phyloP scores from a whole-genome alignment of 2,797 vertebrate genomes.

The Sitta carolinensis region DNA sequence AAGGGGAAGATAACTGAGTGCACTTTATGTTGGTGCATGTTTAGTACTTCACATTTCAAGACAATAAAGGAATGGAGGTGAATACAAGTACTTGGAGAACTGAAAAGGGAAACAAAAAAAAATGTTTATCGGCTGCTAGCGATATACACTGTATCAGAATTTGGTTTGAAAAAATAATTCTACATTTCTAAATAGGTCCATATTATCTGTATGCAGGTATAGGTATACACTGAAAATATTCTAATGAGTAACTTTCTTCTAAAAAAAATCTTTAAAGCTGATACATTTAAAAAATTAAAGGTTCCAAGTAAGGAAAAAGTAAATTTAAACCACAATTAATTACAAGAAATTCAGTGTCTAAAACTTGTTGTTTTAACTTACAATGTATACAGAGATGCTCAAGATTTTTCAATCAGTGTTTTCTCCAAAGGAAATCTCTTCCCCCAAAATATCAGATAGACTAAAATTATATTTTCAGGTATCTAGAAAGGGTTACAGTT shows the following conservation, averaged over 20 bases:
- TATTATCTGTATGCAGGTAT: neutral
- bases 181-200: neutral
- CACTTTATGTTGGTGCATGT: conserved; percentile 25
- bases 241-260: neutral
- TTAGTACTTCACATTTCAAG: conserved; percentile 52
- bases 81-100: neutral
- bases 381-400: neutral
- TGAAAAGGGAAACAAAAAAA: neutral
- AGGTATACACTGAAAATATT: neutral
- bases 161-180: neutral
- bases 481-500: neutral
- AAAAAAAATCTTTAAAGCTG: neutral
- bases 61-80: neutral
- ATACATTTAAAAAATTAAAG: neutral
- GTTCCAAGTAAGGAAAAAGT: neutral
- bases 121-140: neutral
- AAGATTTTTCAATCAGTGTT: neutral
- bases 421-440: neutral
- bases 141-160: neutral
- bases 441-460: neutral
- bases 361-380: neutral
- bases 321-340: neutral
- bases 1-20: conserved; percentile 46
- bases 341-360: neutral
- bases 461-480: neutral